Evolutionary conservation across 1,140 invertebrate species (phyloP), one percentile per base, ranked within the genome.

Genomic region (Palaemon carinicauda): DNA sequence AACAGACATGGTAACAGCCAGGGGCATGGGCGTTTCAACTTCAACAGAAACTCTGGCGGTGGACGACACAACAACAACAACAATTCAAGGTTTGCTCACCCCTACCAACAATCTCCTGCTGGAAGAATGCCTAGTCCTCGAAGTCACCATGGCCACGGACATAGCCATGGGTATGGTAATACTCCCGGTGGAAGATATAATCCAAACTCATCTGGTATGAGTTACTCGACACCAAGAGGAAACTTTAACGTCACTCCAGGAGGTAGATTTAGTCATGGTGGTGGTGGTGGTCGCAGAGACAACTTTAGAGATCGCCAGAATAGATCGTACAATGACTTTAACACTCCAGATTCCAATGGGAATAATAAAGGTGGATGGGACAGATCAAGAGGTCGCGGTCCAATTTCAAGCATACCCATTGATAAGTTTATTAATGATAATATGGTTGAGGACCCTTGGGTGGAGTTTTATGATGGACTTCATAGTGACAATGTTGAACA

Each of bases 381-480:
- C 24, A 75, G 84, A n/a, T 12, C 50, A 27, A 27, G 65, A 17
- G 41, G 69, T 17, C 50, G 69, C 17, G 78, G 77, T 17, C 84
- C 84, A 53, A 65, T 86, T 3, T 73, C 41, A 73, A 65, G 73
- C 19, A 33, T 86, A 24, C 84, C 84, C 10, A 78, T 86, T 41
- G 84, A 86, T 74, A 86, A 86, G 27, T 86, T 86, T 86, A 51
- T 86, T 9, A 80, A 65, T 7, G 60, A 19, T 21, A 80, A 19
- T 53, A 86, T 86, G 84, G 65, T 86, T 17, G n/a, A 21, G 24
- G 78, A 86, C 41, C 84, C 84, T 0, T 86, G 84, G 84, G 65
- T 27, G 10, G 60, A 86, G 21, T 86, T 86, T 80, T 41, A 41
- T 4, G 41, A 41, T 41, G 41, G 41, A 41, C 12, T 12, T 9